Evolutionary conservation across 2,113 vertebrate genomes (phyloP), one percentile per base, ranked within the genome.

Genomic region (Perognathus longimembris): DNA sequence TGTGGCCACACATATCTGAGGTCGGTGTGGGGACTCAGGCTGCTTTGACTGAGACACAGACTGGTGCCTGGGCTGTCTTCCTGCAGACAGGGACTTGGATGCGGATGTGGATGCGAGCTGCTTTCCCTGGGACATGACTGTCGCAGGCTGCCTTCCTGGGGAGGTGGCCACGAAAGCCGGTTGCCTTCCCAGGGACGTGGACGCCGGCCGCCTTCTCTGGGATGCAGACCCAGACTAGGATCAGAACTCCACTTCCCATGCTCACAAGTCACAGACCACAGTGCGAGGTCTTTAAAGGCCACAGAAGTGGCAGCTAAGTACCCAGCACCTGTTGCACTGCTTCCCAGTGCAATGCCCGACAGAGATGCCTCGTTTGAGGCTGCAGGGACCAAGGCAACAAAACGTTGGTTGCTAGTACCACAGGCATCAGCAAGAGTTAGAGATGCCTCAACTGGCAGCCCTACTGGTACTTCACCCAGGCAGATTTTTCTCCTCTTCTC

Each of bases 291-390:
- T 18, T 40, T 64, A 30, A 32, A 8, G 1, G 26, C 9, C 11
- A 2, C 1, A 3, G 22, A 77, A 59, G 78, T 45, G 38, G 66
- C 45, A 0, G 32, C 54, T 0, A 42, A 3, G 1, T 30, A 11
- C 0, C 18, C 30, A 7, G 59, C 45, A 78, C 45, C 24, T 17
- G 42, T 76, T 1, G 11, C 1, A 40, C 11, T 20, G 15, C 59
- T 1, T 12, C 1, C 5, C 0, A 2, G 1, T 3, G 10, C 1
- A 0, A 30, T 32, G 5, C 57, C 14, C 2, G 7, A 20, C 0
- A 0, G 30, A 50, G 50, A 32, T 0, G 0, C 3, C 0, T 34
- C 0, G 6, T 63, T 30, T 0, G 1, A 45, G 38, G 28, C 67
- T 1, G 21, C 6, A 42, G 66, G 57, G 5, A 7, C 45, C 1